Percentiles rank a stretch among this genome's conserved stretches.
Conservation (phyloP, 37 sponge, comb jelly and placozoan species). For the Oscarella lobularis region DNA sequence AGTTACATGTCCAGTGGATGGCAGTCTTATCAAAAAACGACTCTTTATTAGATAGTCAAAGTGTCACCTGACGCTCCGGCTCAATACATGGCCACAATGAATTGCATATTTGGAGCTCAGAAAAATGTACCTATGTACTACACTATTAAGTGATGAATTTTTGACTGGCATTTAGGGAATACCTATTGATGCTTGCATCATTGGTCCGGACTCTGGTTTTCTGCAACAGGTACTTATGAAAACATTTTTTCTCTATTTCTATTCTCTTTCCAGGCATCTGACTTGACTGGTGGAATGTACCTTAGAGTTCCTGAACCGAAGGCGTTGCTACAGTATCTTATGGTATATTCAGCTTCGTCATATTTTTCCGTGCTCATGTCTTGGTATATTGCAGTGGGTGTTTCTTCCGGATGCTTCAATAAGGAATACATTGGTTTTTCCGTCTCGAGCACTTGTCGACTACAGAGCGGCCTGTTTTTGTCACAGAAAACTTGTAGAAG, state of each 20-base stretch:
- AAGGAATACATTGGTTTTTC: constrained; percentile 29
- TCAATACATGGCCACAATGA: constrained; percentile 76
- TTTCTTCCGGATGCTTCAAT: constrained; percentile 52
- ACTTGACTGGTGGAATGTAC: constrained; percentile 82
- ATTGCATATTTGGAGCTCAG: constrained; percentile 93
- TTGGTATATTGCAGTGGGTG: constrained; percentile 37
- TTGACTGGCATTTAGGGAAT: constrained; percentile 28
- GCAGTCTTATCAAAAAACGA: too few relatives aligned
- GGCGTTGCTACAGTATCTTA: constrained; percentile 52
- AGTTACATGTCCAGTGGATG: too few relatives aligned
- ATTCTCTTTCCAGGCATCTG: constrained; percentile 41
- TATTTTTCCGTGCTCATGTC: background rate
- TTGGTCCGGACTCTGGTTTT: constrained; percentile 74
- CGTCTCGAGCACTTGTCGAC: constrained; percentile 50
- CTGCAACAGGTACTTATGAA: constrained; percentile 60
- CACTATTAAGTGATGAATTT: background rate
- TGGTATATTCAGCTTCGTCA: constrained; percentile 28
- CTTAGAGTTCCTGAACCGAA: constrained; percentile 41
- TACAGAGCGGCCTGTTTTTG: constrained; percentile 90
- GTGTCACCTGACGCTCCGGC: constrained; percentile 40
- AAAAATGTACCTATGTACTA: constrained; percentile 48
- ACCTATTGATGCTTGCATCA: constrained; percentile 76
- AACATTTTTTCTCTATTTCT: background rate
- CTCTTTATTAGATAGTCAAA: constrained; percentile 30
- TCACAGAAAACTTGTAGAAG: constrained; percentile 62